Evolutionary conservation across 23 tunicate genomes (phyloP).

Genomic region (Clavelina lepadiformis): DNA sequence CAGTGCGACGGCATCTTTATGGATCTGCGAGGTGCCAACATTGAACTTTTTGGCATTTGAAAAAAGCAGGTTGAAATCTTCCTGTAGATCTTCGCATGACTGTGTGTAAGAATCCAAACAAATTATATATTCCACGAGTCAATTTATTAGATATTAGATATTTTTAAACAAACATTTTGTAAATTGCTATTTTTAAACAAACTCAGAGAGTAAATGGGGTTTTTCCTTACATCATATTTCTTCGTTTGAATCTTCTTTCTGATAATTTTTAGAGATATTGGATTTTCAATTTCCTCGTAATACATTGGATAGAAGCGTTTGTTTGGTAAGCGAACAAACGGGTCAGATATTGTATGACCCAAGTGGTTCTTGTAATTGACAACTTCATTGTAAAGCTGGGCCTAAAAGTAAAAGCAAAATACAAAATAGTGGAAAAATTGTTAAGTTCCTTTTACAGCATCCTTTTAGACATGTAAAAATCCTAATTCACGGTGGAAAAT

Average conservation of each 20-base stretch:
- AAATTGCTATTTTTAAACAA: conserved; percentile 6
- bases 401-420: conserved; percentile 23
- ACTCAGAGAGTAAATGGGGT: neutral
- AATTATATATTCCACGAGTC: too few relatives aligned
- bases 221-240: conserved; percentile 65
- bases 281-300: conserved; percentile 88
- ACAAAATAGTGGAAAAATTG: neutral
- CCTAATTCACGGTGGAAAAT: too few relatives aligned
- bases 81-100: conserved; percentile 36
- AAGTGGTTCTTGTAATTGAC: conserved; percentile 63
- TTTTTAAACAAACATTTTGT: neutral
- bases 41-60: conserved; percentile 81
- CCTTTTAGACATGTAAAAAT: too few relatives aligned
- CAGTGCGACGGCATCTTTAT: conserved; percentile 67
- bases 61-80: conserved; percentile 57
- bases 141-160: too few relatives aligned
- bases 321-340: conserved; percentile 84
- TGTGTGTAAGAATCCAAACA: conserved; percentile 2
- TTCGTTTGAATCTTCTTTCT: conserved; percentile 45
- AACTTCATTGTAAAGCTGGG: conserved; percentile 70
- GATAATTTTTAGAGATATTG: conserved; percentile 80
- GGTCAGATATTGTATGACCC: conserved; percentile 87
- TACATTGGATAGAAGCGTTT: conserved; percentile 75
- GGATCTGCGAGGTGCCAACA: conserved; percentile 51
- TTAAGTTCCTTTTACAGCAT: too few relatives aligned